Base-by-base conservation (phyloP, 2,888 invertebrate genomes). In the Julus scanicus region DNA sequence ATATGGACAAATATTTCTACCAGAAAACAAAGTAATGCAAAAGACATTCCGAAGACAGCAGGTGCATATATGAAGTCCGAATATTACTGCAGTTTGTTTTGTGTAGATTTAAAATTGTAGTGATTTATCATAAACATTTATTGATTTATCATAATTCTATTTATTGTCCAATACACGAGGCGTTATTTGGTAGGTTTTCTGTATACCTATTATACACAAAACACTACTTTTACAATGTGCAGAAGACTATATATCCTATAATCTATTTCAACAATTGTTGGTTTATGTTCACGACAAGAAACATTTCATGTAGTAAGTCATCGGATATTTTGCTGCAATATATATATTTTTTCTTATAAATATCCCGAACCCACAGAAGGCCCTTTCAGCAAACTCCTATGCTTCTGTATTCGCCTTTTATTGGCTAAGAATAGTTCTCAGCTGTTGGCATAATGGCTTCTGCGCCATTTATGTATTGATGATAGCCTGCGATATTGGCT, bases 401-500 rank as follows among this genome's bases (percentile, higher is more conserved):
- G 29, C 80, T 80, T 0, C 80, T 37, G 80, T 80, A 80, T 80
- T 80, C 80, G 37, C 2, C 37, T 11, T 80, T 80, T 80, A 80
- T 80, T 80, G 80, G 37, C 80, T 80, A 80, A 80, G 37, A 80
- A 80, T 80, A 37, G 80, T 80, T 80, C 80, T 80, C 80, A 80
- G 80, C 80, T 80, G 80, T 80, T 80, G 80, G 80, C 37, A 80
- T 80, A 80, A 80, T 80, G 80, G 80, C 80, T 80, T 80, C 37
- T 80, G 80, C 15, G 80, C 80, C 80, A 80, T 37, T 80, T 80
- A 80, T 80, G 80, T 80, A 80, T 80, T 80, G 80, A 80, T 80
- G 80, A 80, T 80, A 37, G 80, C 80, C 15, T 11, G 80, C 37
- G 8, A 80, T 80, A 80, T 80, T 80, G 80, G 80, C 37, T 80